A percentile compares a stretch with the other conserved stretches of the same genome.
Evolutionary conservation across 2,888 invertebrate genomes (phyloP).

Genomic region (Coenonympha arcania): DNA sequence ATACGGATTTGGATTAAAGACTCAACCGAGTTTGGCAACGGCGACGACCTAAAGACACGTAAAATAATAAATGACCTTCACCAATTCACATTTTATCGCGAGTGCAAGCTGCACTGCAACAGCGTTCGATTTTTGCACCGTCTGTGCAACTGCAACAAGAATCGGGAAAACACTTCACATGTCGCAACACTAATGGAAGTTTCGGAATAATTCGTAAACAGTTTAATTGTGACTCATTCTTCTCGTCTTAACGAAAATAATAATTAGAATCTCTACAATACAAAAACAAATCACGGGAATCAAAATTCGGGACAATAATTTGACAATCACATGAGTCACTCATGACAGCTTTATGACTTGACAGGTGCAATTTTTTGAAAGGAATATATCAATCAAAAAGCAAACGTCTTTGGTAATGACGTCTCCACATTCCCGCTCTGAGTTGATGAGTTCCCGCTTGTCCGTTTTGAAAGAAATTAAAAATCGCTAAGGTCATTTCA

Average conservation of each 20-base stretch:
- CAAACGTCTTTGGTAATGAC: no score
- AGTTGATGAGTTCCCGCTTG: no score
- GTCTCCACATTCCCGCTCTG: no score
- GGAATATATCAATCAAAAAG: no score
- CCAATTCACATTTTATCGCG: constrained; percentile 63
- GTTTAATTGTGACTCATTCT: not conserved
- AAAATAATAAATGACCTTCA: constrained; percentile 40
- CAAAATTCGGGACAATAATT: not conserved
- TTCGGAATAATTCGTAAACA: not conserved
- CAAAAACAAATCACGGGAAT: not conserved
- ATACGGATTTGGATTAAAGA: constrained; percentile 30
- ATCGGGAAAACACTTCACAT: constrained; percentile 2
- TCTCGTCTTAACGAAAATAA: no score
- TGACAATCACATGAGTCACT: no score
- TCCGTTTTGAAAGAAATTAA: no score
- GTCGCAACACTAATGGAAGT: not conserved
- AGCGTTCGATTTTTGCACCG: constrained; percentile 6
- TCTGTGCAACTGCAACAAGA: not conserved
- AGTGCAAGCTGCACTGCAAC: constrained; percentile 43
- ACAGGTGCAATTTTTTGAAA: no score
- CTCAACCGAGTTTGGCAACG: constrained; percentile 35
- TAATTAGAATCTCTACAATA: no score
- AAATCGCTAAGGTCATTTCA: no score
- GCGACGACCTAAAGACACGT: constrained; percentile 29
- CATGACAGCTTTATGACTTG: no score